A percentile compares a stretch with the other conserved stretches of the same genome.
These are phyloP conservation scores for Nycteola revayana DNA, from an alignment of 2,888 invertebrate species.

Conservation along the genomic window DNA sequence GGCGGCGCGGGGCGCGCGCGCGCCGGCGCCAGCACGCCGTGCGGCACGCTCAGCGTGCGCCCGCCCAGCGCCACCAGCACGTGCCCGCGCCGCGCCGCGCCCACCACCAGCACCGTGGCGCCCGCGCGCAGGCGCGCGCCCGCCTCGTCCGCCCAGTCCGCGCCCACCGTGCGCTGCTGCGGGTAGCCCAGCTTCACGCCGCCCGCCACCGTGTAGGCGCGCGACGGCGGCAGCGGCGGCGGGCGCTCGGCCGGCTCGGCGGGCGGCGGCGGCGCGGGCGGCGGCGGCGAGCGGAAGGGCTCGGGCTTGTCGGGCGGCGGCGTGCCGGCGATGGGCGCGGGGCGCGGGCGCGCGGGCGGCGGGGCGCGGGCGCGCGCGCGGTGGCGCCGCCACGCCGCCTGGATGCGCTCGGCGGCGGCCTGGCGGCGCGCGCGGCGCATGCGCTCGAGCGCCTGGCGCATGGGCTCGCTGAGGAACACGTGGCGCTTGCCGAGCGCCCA, in stretches of 20 bases:
- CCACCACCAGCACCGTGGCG: conserved; percentile 93
- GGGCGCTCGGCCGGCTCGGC: conserved; percentile 92
- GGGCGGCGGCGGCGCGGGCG: background rate
- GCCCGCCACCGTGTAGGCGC: conserved; percentile 94
- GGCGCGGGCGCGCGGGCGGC: conserved; percentile 84
- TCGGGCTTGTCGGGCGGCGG: conserved; percentile 95
- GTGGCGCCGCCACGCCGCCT: conserved; percentile 93
- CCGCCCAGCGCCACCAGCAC: conserved; percentile 87
- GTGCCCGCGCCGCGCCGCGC: conserved; percentile 94
- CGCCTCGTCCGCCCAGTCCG: conserved; percentile 87
- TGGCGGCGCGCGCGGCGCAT: conserved; percentile 89
- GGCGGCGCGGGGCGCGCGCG: conserved; percentile 58
- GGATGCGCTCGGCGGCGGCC: conserved; percentile 91
- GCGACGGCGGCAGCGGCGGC: conserved; percentile 94
- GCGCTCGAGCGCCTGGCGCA: conserved; percentile 93
- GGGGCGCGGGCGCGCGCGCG: conserved; percentile 55
- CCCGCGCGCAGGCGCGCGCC: conserved; percentile 85
- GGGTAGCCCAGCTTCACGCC: conserved; percentile 96
- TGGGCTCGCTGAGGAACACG: conserved; percentile 96
- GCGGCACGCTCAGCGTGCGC: conserved; percentile 66
- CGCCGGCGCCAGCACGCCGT: conserved; percentile 67
- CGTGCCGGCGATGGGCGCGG: conserved; percentile 95
- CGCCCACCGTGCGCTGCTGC: conserved; percentile 94
- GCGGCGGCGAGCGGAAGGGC: conserved; percentile 85
- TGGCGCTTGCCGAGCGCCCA: conserved; percentile 97